Percentiles rank a stretch among this genome's conserved stretches.
phyloP scores from a whole-genome alignment of 2,113 vertebrate genomes.

The Apeltes quadracus region DNA sequence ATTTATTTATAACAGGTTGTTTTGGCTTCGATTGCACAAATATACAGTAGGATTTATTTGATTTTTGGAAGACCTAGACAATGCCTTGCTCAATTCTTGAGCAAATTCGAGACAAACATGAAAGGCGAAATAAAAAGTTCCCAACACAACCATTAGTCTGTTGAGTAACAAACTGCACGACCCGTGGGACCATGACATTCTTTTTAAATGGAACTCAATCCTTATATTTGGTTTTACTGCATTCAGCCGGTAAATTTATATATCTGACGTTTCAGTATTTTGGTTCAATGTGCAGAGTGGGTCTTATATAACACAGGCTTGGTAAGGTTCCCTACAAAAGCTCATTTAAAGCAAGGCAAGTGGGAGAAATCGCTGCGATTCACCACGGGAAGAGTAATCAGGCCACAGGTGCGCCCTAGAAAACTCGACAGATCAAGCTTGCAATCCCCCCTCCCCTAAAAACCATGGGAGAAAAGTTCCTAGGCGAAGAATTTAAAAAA shows the following conservation, averaged over 20 bases:
- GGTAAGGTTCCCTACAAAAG: not conserved
- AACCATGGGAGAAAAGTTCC: constrained; percentile 9
- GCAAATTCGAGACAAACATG: not conserved
- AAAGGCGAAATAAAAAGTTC: not conserved
- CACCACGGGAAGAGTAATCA: not conserved
- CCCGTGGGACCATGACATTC: not conserved
- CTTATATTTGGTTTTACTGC: constrained; percentile 3
- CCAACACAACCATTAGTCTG: not conserved
- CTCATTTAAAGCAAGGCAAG: not conserved
- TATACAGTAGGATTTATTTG: not conserved
- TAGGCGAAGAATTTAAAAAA: constrained; percentile 17
- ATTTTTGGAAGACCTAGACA: not conserved
- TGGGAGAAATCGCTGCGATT: not conserved
- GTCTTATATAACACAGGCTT: not conserved
- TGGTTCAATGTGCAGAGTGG: not conserved
- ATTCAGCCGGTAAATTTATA: not conserved
- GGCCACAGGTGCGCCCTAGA: constrained; percentile 7
- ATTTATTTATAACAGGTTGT: not conserved
- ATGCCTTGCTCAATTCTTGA: not conserved
- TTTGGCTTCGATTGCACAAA: not conserved
- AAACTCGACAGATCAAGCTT: not conserved
- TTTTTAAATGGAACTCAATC: not conserved
- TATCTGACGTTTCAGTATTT: not conserved
- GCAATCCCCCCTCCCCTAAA: not conserved
- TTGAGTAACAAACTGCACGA: not conserved